Conservation (phyloP, 2,113 vertebrate species). For the Sturnus vulgaris region DNA sequence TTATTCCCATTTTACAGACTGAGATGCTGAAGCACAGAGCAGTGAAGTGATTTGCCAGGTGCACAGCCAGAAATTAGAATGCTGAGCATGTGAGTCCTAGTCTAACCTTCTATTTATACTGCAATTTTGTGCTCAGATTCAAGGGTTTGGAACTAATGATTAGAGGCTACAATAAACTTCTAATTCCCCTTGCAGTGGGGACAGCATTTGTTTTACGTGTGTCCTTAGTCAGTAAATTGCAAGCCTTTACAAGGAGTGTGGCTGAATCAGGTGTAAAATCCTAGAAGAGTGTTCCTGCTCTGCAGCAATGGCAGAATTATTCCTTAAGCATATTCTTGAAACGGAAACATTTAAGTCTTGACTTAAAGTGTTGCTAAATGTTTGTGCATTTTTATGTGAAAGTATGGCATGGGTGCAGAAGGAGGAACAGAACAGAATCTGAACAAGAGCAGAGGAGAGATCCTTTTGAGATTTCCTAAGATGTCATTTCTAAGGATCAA, state of each 20-base stretch:
- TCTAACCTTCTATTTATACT: constrained; percentile 11
- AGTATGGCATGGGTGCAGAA: not conserved
- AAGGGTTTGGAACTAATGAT: not conserved
- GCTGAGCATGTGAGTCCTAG: not conserved
- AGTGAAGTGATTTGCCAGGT: not conserved
- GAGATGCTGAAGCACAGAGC: not conserved
- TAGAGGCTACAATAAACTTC: not conserved
- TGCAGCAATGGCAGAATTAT: not conserved
- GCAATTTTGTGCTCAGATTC: not conserved
- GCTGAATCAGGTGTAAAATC: not conserved
- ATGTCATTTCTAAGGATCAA: not conserved
- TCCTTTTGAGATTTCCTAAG: not conserved
- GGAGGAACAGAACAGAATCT: not conserved
- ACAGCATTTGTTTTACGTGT: not conserved
- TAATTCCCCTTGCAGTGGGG: not conserved
- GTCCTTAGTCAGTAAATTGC: not conserved
- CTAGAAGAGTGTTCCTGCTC: not conserved
- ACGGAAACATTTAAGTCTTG: not conserved
- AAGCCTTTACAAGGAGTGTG: not conserved
- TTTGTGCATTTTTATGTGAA: not conserved
- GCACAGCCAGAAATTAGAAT: not conserved
- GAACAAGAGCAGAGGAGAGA: not conserved
- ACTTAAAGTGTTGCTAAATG: not conserved
- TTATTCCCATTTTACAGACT: not conserved
- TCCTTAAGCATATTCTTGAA: not conserved